Evolutionary conservation across 2,888 invertebrate genomes (phyloP).

Genomic region (Operophtera brumata): DNA sequence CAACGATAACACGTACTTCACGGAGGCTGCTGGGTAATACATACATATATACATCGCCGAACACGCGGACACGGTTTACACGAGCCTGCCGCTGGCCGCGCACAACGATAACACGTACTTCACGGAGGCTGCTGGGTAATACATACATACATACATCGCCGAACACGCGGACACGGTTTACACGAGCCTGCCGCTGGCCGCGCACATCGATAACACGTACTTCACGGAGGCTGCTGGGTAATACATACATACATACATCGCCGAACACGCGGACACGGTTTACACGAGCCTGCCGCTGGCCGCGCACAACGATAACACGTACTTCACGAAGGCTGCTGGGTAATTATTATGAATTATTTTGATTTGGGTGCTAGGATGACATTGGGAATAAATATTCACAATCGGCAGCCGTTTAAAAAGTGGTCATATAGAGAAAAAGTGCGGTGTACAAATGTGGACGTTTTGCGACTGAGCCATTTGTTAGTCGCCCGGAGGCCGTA

Average conservation of each 20-base stretch:
- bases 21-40: slow-evolving; percentile 86
- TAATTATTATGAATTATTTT: neutral
- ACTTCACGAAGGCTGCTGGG: slow-evolving; percentile 84
- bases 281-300: slow-evolving; percentile 85
- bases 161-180: slow-evolving; percentile 55
- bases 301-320: slow-evolving; percentile 89
- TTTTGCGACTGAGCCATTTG: too few relatives aligned
- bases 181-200: slow-evolving; percentile 82
- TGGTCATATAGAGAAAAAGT: too few relatives aligned
- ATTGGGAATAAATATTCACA: too few relatives aligned
- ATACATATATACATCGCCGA: too few relatives aligned
- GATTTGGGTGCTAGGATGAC: too few relatives aligned
- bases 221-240: slow-evolving; percentile 87
- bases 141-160: too few relatives aligned
- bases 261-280: too few relatives aligned
- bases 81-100: slow-evolving; percentile 82
- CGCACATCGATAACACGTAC: slow-evolving; percentile 90
- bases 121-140: slow-evolving; percentile 86
- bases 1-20: slow-evolving; percentile 89
- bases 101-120: slow-evolving; percentile 92
- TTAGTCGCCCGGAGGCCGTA: too few relatives aligned
- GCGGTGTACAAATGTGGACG: too few relatives aligned
- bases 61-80: slow-evolving; percentile 62
- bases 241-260: too few relatives aligned
- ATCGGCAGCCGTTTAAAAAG: neutral